Evolutionary conservation across 2,113 vertebrate species (phyloP), one percentile per base, ranked within the genome.

Genomic region (Circaetus cinerascens): DNA sequence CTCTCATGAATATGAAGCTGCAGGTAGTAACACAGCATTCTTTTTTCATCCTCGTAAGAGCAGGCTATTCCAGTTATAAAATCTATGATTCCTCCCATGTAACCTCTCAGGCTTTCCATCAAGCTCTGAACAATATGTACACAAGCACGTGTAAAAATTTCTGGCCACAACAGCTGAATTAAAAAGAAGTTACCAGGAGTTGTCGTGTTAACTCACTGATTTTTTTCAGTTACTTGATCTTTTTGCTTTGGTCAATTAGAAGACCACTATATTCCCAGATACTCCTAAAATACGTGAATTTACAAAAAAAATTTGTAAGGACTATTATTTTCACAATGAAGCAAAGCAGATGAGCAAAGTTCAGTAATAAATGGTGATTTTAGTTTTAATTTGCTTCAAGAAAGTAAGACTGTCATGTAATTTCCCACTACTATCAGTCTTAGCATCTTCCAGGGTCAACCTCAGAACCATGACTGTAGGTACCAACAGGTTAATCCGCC

Each of bases 401-500:
- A 59, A 51, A 95, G 19, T 36, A 59, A 56, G 46, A 73, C 5
- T 68, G 63, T 29, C 62, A 60, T 10, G 48, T 84, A 80, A 85
- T 48, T 85, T 90, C 74, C 64, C 46, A 66, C 68, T 81, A 79
- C 55, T 55, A 41, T 29, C 56, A 84, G 48, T 64, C 71, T 76
- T 57, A 83, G 95, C 60, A 97, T 48, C 60, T 68, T 72, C 34
- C 68, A 66, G 36, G 38, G 36, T 62, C 71, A 95, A 64, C 56
- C 66, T 81, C 87, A 76, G 55, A 93, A 86, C 40, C 25, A 68
- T 13, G 56, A 53, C n/a, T 53, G 45, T 22, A 93, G 78, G 64
- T 86, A 83, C 72, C 94, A 95, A 71, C 19, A 85, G 84, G 93
- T 95, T 96, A 85, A 90, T 93, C 55, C 60, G 90, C 26, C 83